Evolutionary conservation across 1,140 invertebrate genomes (phyloP).

Genomic region (Camponotus floridanus): DNA sequence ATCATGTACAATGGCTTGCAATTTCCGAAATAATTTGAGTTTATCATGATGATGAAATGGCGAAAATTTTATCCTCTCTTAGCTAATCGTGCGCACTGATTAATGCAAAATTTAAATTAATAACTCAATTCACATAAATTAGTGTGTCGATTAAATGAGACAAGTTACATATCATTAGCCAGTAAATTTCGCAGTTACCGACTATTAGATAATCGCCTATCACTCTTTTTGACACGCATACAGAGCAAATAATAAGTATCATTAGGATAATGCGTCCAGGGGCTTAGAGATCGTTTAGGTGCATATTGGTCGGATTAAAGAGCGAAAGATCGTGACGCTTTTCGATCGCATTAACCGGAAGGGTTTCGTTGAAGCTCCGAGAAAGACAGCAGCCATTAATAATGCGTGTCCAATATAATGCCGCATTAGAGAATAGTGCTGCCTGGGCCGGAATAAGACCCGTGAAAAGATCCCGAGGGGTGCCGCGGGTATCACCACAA

Average conservation of each 20-base stretch:
- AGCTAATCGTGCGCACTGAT: background rate
- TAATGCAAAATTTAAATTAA: slow-evolving; percentile 18
- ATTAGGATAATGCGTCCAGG: slow-evolving; percentile 51
- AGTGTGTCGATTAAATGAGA: background rate
- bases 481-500: slow-evolving; percentile 57
- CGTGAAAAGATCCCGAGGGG: slow-evolving; percentile 69
- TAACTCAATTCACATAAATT: background rate
- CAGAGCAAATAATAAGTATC: slow-evolving; percentile 55
- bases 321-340: slow-evolving; percentile 21
- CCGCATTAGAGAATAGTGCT: slow-evolving; percentile 73
- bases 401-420: slow-evolving; percentile 77
- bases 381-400: slow-evolving; percentile 72
- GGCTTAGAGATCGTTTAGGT: slow-evolving; percentile 44
- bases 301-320: slow-evolving; percentile 68
- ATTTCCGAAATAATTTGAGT: background rate
- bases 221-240: slow-evolving; percentile 35
- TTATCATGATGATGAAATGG: background rate
- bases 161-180: background rate
- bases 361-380: slow-evolving; percentile 43
- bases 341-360: slow-evolving; percentile 49
- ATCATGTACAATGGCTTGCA: background rate
- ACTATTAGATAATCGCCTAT: slow-evolving; percentile 48
- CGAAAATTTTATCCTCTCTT: background rate
- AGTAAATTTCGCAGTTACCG: slow-evolving; percentile 1
- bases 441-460: slow-evolving; percentile 17